Evolutionary conservation across 1,140 invertebrate genomes (phyloP).

Genomic region (Brevipalpus yothersi): DNA sequence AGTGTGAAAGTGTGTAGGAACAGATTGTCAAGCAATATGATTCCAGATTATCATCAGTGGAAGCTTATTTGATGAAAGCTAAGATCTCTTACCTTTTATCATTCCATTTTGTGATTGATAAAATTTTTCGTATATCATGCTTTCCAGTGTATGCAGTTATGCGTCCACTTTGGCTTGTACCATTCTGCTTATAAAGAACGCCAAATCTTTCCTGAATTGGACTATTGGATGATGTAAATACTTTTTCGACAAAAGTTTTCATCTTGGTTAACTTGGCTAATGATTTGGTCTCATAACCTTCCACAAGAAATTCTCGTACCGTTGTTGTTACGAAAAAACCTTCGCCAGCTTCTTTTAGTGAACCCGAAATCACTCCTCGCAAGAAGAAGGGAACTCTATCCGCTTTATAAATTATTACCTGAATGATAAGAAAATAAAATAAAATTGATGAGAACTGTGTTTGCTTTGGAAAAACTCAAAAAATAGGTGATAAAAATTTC

Average conservation of each 20-base stretch:
- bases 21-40: no score
- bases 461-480: background rate
- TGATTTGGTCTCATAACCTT: background rate
- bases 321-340: background rate
- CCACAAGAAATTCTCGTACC: background rate
- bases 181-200: background rate
- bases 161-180: background rate
- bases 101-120: background rate
- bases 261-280: background rate
- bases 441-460: background rate
- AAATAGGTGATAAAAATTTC: background rate
- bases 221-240: background rate
- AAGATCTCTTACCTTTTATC: background rate
- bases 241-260: background rate
- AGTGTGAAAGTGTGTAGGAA: no score
- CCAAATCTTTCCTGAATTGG: background rate
- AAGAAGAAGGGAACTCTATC: background rate
- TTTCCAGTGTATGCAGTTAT: background rate
- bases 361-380: background rate
- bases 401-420: background rate
- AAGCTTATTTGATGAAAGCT: no score
- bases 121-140: background rate
- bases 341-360: background rate
- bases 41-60: no score
- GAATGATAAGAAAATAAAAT: background rate